Evolutionary conservation across 2,113 vertebrate species (phyloP).

Genomic region (Vicugna pacos): DNA sequence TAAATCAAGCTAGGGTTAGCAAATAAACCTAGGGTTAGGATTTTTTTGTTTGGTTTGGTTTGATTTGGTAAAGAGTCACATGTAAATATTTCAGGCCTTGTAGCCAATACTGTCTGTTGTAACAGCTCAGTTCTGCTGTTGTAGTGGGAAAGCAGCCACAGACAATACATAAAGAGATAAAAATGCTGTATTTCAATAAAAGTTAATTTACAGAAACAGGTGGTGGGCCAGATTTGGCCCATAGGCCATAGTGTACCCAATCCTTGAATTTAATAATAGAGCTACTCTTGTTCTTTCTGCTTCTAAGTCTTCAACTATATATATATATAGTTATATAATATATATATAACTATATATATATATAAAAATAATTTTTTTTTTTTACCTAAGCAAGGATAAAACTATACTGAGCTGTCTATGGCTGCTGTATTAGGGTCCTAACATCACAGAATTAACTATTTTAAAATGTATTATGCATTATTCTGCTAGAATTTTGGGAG

Average conservation of each 20-base stretch:
- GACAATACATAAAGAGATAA: neutral
- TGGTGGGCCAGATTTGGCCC: neutral
- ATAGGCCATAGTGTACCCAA: neutral
- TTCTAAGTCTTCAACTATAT: neutral
- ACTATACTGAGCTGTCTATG: neutral
- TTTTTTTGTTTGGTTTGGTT: neutral
- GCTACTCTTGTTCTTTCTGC: slow-evolving; percentile 30
- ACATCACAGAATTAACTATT: neutral
- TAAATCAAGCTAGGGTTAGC: slow-evolving; percentile 31
- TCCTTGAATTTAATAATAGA: slow-evolving; percentile 21
- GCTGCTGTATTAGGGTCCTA: neutral
- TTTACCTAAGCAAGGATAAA: neutral
- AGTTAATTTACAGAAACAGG: neutral
- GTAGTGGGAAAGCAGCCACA: neutral
- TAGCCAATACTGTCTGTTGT: neutral
- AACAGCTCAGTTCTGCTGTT: neutral
- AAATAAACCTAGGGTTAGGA: neutral
- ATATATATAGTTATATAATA: too few relatives aligned
- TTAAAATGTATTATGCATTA: neutral
- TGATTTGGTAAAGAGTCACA: neutral
- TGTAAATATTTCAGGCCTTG: slow-evolving; percentile 2
- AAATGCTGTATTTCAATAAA: neutral
- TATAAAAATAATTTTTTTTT: too few relatives aligned
- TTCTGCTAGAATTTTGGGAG: slow-evolving; percentile 36
- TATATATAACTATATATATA: too few relatives aligned